Evolutionary conservation across 1,140 invertebrate genomes (phyloP).

Genomic region (Penaeus indicus): DNA sequence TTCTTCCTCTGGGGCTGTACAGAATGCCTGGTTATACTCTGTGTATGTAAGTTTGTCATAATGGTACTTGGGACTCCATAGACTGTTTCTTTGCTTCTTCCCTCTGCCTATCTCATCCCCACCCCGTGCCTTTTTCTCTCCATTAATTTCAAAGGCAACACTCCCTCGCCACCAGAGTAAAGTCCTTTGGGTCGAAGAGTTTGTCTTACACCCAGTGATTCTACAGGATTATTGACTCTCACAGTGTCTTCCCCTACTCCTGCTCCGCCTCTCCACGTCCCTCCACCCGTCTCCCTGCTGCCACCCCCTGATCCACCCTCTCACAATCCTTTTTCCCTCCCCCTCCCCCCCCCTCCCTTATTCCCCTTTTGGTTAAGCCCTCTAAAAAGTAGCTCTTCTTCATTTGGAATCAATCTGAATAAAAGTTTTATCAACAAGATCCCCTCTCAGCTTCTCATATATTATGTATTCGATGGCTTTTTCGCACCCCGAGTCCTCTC

Average conservation of each 20-base stretch:
- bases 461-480: constrained; percentile 66
- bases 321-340: not conserved
- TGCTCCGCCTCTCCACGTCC: not conserved
- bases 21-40: no score
- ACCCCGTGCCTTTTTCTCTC: constrained; percentile 7
- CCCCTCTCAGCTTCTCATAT: constrained; percentile 60
- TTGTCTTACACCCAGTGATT: constrained; percentile 34
- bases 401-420: constrained; percentile 65
- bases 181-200: not conserved
- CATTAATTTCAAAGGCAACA: not conserved
- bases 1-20: no score
- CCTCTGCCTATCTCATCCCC: not conserved
- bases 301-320: not conserved
- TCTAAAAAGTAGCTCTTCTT: constrained; percentile 60
- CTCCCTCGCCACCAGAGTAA: not conserved
- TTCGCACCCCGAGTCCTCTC: constrained; percentile 62
- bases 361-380: not conserved
- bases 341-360: not conserved
- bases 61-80: no score
- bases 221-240: constrained; percentile 28
- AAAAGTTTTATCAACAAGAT: constrained; percentile 64
- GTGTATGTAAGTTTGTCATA: no score
- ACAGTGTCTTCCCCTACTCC: constrained; percentile 5
- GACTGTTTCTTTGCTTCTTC: not conserved
- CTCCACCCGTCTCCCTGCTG: constrained; percentile 6